Percentiles rank a stretch among this genome's conserved stretches.
Conservation (phyloP, 2,797 vertebrate species). For the Iguana delicatissima region DNA sequence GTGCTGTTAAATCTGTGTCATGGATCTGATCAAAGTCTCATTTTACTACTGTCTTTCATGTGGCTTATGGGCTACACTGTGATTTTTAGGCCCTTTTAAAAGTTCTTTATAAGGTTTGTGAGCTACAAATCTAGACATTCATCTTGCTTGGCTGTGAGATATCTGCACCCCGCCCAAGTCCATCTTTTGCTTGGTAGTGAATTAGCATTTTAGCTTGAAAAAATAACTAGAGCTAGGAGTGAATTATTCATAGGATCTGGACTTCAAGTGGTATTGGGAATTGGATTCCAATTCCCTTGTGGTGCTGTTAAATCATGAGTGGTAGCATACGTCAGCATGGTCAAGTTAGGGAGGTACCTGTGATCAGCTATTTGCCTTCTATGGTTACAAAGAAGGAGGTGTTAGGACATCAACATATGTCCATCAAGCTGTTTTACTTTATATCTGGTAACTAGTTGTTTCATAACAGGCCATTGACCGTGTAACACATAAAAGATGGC, state of each 20-base stretch:
- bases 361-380: slow-evolving; percentile 13
- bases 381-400: neutral
- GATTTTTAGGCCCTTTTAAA: neutral
- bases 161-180: neutral
- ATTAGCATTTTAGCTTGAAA: neutral
- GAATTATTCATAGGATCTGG: slow-evolving; percentile 4
- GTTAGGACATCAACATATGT: neutral
- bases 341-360: neutral
- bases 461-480: neutral
- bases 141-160: neutral
- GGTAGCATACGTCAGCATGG: neutral
- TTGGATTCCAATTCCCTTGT: neutral
- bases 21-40: neutral
- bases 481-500: neutral
- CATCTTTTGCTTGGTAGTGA: neutral
- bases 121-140: neutral
- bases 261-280: neutral
- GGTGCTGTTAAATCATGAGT: neutral
- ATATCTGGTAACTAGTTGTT: neutral
- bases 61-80: neutral
- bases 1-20: neutral
- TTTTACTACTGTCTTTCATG: neutral
- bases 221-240: neutral
- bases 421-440: neutral
- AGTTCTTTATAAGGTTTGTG: neutral